Evolutionary conservation across 2,797 vertebrate genomes (phyloP).

Genomic region (Chrysocyon brachyurus): DNA sequence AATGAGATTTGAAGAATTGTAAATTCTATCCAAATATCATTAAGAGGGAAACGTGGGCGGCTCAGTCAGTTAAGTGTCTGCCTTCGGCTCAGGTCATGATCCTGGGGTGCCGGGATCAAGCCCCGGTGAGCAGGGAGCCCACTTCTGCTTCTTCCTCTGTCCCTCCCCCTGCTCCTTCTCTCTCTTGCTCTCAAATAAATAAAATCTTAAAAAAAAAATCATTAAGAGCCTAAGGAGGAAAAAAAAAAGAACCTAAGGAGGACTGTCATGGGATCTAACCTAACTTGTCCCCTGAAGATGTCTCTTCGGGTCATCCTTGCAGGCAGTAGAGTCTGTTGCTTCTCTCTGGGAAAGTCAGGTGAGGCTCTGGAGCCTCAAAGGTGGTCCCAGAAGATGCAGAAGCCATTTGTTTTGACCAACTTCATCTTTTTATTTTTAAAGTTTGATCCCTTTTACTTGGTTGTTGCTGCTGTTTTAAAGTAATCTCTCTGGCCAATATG

Average conservation of each 20-base stretch:
- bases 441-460: neutral
- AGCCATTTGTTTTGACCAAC: neutral
- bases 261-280: neutral
- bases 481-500: neutral
- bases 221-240: neutral
- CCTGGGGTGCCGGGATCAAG: too few species aligned
- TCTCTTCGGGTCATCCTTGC: neutral
- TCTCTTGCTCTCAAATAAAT: too few species aligned
- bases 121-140: too few species aligned
- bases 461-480: neutral
- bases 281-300: neutral
- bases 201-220: neutral
- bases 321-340: neutral
- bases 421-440: conserved; percentile 20
- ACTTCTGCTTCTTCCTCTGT: too few species aligned
- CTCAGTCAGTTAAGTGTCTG: too few species aligned
- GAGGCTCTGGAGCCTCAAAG: neutral
- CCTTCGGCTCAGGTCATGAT: too few species aligned
- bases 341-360: neutral
- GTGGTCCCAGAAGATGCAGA: neutral
- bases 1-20: conserved; percentile 26
- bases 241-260: neutral
- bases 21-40: neutral
- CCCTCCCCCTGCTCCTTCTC: too few species aligned
- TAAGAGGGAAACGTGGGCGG: neutral